Conservation (phyloP, 2,113 vertebrate genomes). For the Buteo buteo region DNA sequence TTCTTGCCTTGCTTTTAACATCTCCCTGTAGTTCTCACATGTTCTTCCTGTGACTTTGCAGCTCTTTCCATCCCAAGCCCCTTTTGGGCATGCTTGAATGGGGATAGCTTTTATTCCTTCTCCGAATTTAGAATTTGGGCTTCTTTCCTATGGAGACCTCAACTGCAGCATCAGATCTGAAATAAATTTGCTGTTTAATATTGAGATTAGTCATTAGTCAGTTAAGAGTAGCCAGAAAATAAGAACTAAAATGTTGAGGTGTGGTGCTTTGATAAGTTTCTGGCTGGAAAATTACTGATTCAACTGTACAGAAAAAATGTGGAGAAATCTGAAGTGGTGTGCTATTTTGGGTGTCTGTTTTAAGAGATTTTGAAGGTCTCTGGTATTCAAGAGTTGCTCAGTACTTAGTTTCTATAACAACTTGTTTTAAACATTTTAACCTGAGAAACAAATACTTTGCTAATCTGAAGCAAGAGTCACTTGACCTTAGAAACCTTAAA, state of each 20-base stretch:
- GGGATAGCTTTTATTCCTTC: neutral
- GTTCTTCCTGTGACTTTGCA: neutral
- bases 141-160: neutral
- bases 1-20: neutral
- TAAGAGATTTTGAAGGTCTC: neutral
- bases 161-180: neutral
- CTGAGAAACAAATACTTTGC: neutral
- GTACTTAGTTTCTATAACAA: neutral
- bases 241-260: neutral
- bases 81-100: neutral
- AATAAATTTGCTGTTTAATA: neutral
- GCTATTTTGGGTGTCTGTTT: neutral
- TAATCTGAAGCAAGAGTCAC: neutral
- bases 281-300: neutral
- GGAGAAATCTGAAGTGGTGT: neutral
- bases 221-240: neutral
- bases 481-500: neutral
- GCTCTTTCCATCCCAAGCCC: neutral
- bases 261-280: neutral
- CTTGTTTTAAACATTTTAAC: neutral
- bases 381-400: neutral
- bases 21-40: neutral
- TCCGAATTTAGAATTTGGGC: neutral
- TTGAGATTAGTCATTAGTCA: neutral
- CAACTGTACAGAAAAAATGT: neutral